These are phyloP conservation scores for Trichopoda pennipes DNA, from an alignment of 2,888 invertebrate genomes.

Conservation along the genomic window DNA sequence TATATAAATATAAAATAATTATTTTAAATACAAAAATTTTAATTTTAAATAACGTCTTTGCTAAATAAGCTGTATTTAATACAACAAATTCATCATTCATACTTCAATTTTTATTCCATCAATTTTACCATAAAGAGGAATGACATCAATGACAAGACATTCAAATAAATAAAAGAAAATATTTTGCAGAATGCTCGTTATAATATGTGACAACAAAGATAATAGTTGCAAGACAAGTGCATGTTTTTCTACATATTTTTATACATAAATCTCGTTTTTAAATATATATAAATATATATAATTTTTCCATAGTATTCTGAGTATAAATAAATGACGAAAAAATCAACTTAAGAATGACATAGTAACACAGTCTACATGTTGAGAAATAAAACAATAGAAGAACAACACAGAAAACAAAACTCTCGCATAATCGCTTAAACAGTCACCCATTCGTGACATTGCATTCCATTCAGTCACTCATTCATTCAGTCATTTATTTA, in stretches of 20 bases:
- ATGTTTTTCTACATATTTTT: background rate
- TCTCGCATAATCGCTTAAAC: slow-evolving; percentile 33
- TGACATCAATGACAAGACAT: background rate
- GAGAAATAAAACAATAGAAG: background rate
- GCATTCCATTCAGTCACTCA: slow-evolving; percentile 33
- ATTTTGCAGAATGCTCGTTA: background rate
- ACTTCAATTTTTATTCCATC: background rate
- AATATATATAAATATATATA: background rate
- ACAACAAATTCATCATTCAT: background rate
- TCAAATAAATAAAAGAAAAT: background rate
- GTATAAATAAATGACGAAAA: background rate
- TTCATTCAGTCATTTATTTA: slow-evolving; percentile 37
- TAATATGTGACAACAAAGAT: background rate
- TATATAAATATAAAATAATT: too few relatives aligned
- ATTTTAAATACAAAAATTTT: too few relatives aligned
- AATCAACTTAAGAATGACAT: background rate
- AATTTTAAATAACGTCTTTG: too few relatives aligned
- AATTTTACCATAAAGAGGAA: slow-evolving; percentile 4
- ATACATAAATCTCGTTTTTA: background rate
- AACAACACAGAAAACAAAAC: background rate
- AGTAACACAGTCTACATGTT: background rate
- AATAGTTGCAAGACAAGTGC: slow-evolving; percentile 15
- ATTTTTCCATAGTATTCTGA: background rate
- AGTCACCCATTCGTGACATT: slow-evolving; percentile 38
- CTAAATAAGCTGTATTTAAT: background rate